Evolutionary conservation across 2,113 vertebrate genomes (phyloP), one percentile per base, ranked within the genome.

Genomic region (Verasper variegatus): DNA sequence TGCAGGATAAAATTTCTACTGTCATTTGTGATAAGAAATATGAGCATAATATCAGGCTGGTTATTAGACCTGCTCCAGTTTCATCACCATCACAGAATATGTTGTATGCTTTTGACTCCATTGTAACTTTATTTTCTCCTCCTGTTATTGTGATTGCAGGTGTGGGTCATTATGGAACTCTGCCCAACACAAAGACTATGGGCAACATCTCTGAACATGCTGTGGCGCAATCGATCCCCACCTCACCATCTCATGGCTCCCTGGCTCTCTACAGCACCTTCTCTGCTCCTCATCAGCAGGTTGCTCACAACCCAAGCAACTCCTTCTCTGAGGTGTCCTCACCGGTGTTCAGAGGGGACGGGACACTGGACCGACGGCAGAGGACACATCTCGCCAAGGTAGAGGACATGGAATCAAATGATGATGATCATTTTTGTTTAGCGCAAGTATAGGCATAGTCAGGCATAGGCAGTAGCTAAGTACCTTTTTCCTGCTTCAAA

Each of bases 211-310:
- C 95, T 0, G 96, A 97, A 1, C 96, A 95, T 80, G 42, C 91
- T 1, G 0, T 89, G 31, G 31, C 95, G 35, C 95, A 91, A 81
- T 95, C 96, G 0, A 96, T 99, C 31, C 95, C 97, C 81, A 91
- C 96, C 0, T 99, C 98, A 0, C 97, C 98, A 0, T 98, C 98
- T 9, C 97, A 98, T 0, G 97, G 96, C 5, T 95, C 97, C 0
- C 83, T 96, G 1, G 93, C 95, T 0, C 94, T 93, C 7, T 97
- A 96, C 89, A 96, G 94, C 71, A 95, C 93, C 0, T 96, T 95
- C 82, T 97, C 97, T 4, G 13, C 96, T 96, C 0, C 95, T 3
- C 91, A 93, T 0, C 91, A 88, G 76, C 85, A 72, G 80, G 42
- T 20, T 2, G 66, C 93, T 1, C 96, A 94, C 78, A 92, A 93